Conservation (phyloP, 2,888 invertebrate genomes). For the Caenorhabditis sp. region DNA sequence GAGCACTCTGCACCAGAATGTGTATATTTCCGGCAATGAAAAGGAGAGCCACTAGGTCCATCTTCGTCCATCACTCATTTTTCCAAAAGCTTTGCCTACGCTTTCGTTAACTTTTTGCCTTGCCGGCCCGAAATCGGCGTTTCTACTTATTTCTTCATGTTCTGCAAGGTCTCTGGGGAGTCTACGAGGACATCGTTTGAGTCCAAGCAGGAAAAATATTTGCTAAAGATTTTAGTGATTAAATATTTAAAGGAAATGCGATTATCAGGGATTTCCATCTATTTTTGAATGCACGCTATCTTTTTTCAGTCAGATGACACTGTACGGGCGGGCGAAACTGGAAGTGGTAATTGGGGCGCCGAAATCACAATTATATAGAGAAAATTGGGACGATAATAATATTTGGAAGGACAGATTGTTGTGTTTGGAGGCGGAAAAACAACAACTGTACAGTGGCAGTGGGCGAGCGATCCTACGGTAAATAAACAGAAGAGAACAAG, state of each 20-base stretch:
- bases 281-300: no score
- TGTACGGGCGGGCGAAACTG: no score
- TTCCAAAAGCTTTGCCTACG: constrained; percentile 19
- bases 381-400: constrained; percentile 27
- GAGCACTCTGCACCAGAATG: constrained; percentile 41
- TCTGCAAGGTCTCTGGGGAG: constrained; percentile 19
- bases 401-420: constrained; percentile 16
- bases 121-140: no score
- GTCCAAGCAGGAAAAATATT: constrained; percentile 5
- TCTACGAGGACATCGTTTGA: not conserved
- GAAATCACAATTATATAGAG: constrained; percentile 12
- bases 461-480: not conserved
- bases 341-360: not conserved
- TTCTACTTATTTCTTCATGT: constrained; percentile 32
- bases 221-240: no score
- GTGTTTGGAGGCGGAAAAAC: constrained; percentile 10
- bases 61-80: constrained; percentile 35
- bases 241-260: not conserved
- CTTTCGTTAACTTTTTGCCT: constrained; percentile 38
- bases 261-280: not conserved
- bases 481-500: constrained; percentile 2
- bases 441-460: constrained; percentile 24
- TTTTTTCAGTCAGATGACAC: no score
- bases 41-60: constrained; percentile 28
- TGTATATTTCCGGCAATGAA: constrained; percentile 44